Base-by-base conservation (phyloP, 2,888 invertebrate species). In the Drosophila incognita region DNA sequence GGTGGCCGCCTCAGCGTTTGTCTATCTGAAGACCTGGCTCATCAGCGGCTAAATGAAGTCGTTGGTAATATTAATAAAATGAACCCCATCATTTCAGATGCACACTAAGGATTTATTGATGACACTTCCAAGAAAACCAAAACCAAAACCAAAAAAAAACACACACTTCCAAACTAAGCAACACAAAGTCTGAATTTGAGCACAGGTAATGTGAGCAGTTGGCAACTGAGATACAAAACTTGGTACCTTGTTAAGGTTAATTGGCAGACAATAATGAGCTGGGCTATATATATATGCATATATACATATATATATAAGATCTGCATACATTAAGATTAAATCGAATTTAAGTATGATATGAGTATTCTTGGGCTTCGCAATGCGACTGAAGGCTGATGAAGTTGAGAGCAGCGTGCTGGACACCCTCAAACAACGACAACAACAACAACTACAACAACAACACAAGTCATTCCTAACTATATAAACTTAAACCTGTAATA, bases 21-120 rank as follows among this genome's bases (percentile, higher is more conserved):
- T 91, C 51, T 84, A 89, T 70, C 66, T 92, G 6, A 87, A 80
- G 71, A 76, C 73, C 56, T 92, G 92, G 92, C 76, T 92, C 60
- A 86, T 86, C 64, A 89, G 80, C 54, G 90, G 86, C 66, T 92
- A 85, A 82, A 35, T 40, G 27, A n/a, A 21, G 40, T 42, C 53
- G 27, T 11, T 2, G n/a, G 29, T n/a, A 40, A 15, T 38, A n/a
- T 31, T 46, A 21, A 35, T 18, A 2, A 53, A 48, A 10, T 27
- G 18, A 49, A 15, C 49, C 54, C 46, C 46, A 6, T 29, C 24
- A 31, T 46, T 51, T 51, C 65, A 64, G 33, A 35, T 33, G 72
- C 49, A 66, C 60, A 60, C 46, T 65, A 62, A 57, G 51, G 46
- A 57, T 57, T 57, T 38, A 59, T 67, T 58, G 65, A 31, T 38